Percentiles rank a stretch among this genome's conserved stretches.
phyloP scores from a whole-genome alignment of 2,797 vertebrate species.

The Sebastes taczanowskii region DNA sequence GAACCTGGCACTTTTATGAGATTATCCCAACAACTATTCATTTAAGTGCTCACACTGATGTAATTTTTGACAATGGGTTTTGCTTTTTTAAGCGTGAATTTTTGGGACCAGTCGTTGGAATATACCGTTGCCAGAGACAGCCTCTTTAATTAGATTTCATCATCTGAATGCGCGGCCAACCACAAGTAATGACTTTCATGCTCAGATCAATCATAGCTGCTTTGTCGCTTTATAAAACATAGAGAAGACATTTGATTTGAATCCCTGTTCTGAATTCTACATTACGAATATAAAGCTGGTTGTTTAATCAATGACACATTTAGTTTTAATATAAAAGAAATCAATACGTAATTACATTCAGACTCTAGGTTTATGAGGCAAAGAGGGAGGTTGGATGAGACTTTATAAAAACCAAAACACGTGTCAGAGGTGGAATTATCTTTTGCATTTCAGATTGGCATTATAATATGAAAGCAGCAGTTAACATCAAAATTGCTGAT shows the following conservation, averaged over 20 bases:
- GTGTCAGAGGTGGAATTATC: neutral
- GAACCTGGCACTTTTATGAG: slow-evolving; percentile 3
- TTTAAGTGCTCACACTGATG: neutral
- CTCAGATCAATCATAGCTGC: slow-evolving; percentile 41
- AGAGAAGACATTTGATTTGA: slow-evolving; percentile 17
- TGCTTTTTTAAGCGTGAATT: neutral
- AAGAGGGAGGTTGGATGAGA: neutral
- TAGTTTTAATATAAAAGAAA: slow-evolving; percentile 25
- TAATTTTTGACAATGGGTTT: slow-evolving; percentile 6
- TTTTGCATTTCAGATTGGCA: neutral
- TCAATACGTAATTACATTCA: slow-evolving; percentile 47
- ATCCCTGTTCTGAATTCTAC: slow-evolving; percentile 22
- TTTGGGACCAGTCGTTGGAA: neutral
- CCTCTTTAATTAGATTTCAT: slow-evolving; percentile 56
- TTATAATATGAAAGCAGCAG: neutral
- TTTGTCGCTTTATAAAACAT: slow-evolving; percentile 22
- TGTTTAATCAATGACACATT: slow-evolving; percentile 19
- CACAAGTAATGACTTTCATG: slow-evolving; percentile 40
- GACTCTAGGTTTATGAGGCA: neutral
- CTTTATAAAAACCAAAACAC: neutral
- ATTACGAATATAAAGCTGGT: slow-evolving; percentile 19
- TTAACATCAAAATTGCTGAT: neutral
- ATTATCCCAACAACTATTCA: neutral
- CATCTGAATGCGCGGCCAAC: slow-evolving; percentile 24
- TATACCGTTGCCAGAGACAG: slow-evolving; percentile 22